Percentiles rank a stretch among this genome's conserved stretches.
These are phyloP conservation scores for Pithys albifrons DNA, from an alignment of 2,113 vertebrate species.

Conservation along the genomic window DNA sequence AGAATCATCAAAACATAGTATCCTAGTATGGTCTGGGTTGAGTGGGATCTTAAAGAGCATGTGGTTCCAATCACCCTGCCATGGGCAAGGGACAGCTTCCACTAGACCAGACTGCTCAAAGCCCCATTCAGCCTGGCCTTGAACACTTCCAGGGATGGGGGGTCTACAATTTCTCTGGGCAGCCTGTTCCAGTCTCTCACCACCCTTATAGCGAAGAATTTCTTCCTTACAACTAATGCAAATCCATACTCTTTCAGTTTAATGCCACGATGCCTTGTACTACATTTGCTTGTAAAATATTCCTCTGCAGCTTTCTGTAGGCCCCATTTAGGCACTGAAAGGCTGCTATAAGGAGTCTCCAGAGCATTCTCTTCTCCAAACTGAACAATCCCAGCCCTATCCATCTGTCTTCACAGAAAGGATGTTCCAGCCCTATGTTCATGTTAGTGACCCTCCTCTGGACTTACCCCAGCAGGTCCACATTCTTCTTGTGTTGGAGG, in stretches of 20 bases:
- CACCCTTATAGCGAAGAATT: neutral
- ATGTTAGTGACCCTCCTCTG: neutral
- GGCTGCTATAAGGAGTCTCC: neutral
- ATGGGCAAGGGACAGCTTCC: neutral
- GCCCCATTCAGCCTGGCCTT: neutral
- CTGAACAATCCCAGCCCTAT: neutral
- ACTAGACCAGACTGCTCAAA: neutral
- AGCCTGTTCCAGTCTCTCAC: neutral
- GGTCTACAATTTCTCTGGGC: neutral
- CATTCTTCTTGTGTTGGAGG: neutral
- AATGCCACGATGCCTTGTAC: neutral
- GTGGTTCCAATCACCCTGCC: rapidly evolving
- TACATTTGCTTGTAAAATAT: neutral
- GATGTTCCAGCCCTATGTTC: neutral
- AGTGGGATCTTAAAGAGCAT: too few species aligned
- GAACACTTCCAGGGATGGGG: neutral
- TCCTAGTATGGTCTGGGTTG: too few species aligned
- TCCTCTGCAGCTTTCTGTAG: neutral
- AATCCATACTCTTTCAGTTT: neutral
- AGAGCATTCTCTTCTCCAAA: neutral
- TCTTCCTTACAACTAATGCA: neutral
- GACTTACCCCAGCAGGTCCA: neutral
- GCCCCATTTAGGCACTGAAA: neutral
- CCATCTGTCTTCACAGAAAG: neutral
- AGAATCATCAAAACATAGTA: neutral